Evolutionary conservation across 2,797 vertebrate species (phyloP).

Genomic region (Ctenopoma kingsleyae): DNA sequence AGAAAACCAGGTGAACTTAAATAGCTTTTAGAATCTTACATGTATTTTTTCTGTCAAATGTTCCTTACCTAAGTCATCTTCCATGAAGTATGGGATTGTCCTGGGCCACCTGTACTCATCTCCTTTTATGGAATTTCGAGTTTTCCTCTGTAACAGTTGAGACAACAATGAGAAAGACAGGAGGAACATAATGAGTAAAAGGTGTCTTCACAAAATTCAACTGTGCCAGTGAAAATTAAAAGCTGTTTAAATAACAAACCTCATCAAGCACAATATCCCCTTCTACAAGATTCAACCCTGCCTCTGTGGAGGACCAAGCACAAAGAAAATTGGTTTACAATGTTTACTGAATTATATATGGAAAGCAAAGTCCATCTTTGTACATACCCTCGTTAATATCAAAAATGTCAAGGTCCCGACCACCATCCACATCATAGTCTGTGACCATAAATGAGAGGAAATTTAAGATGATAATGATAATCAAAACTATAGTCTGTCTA

Average conservation of each 20-base stretch:
- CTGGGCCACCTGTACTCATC: conserved; percentile 91
- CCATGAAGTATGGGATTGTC: conserved; percentile 90
- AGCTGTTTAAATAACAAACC: conserved; percentile 76
- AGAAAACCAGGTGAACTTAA: not conserved
- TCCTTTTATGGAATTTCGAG: conserved; percentile 90
- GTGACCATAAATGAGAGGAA: conserved; percentile 2
- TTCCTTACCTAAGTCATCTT: conserved; percentile 89
- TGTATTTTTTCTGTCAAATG: not conserved
- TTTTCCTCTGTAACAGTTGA: conserved; percentile 68
- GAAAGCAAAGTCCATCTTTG: not conserved
- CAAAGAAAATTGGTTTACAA: not conserved
- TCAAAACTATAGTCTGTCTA: not conserved
- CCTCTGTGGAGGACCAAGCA: conserved; percentile 75
- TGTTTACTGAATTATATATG: not conserved
- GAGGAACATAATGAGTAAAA: not conserved
- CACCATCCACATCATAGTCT: conserved; percentile 90
- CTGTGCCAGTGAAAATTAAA: not conserved
- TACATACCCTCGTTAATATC: conserved; percentile 92
- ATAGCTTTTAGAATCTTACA: not conserved
- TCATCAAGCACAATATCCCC: conserved; percentile 89
- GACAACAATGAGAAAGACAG: conserved; percentile 22
- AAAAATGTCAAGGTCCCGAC: conserved; percentile 90
- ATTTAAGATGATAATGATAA: not conserved
- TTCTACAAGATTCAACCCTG: conserved; percentile 90
- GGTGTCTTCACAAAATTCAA: not conserved